Evolutionary conservation across 2,888 invertebrate genomes (phyloP), one percentile per base, ranked within the genome.

Genomic region (Rhyacophila evoluta): DNA sequence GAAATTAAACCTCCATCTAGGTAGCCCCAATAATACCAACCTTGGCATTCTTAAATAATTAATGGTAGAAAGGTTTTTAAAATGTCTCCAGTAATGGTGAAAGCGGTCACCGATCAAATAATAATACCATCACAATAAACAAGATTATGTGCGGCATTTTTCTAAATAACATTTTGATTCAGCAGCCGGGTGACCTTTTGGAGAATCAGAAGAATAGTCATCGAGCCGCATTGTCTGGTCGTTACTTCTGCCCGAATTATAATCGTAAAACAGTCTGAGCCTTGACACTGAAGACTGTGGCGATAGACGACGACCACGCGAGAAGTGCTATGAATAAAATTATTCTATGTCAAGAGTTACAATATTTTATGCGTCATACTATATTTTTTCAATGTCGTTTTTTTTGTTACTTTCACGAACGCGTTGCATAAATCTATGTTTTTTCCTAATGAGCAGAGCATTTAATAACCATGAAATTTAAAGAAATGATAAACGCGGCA

Each of bases 301-400:
- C 55, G 19, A 55, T 10, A n/a, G n/a, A n/a, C n/a, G n/a, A n/a
- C n/a, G n/a, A n/a, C n/a, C n/a, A n/a, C n/a, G n/a, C n/a, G n/a
- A n/a, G n/a, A 41, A 19, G 6, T 25, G 10, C 19, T 55, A 19
- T 55, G 55, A 55, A 55, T 55, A 55, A 55, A 4, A 55, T 55
- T 55, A 55, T 19, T 55, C 55, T 55, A 55, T 55, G 55, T 55
- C 55, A 55, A 55, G 55, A 55, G 55, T 19, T 10, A 55, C 19
- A 6, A 4, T 33, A 33, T 33, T 33, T 55, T 55, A 55, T 25
- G 19, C 55, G 55, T 55, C 55, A 55, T 55, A 19, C 10, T 39
- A n/a, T n/a, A 4, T 39, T 55, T 55, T 55, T 55, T 55, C 55
- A 25, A 8, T 55, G 55, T 55, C 55, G 55, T 19, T 55, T 55